phyloP scores from a whole-genome alignment of 2,888 invertebrate species.

The Hedya salicella region DNA sequence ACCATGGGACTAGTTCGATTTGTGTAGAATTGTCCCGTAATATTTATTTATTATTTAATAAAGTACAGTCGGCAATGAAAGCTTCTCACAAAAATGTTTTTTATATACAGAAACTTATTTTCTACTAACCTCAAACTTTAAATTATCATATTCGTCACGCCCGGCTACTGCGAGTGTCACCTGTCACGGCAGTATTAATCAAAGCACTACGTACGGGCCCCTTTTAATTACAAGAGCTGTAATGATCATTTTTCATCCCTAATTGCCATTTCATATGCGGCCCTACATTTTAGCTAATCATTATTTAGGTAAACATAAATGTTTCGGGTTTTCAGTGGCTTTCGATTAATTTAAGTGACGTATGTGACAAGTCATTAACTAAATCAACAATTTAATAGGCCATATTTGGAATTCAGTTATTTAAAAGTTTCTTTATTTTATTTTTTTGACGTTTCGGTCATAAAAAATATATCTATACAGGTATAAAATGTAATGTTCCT shows the following conservation, averaged over 20 bases:
- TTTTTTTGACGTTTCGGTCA: too few relatives aligned
- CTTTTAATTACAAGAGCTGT: conserved; percentile 80
- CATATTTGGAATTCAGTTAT: too few relatives aligned
- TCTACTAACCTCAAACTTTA: conserved; percentile 46
- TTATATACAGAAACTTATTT: too few relatives aligned
- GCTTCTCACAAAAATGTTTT: too few relatives aligned
- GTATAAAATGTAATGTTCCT: too few relatives aligned
- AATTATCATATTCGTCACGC: conserved; percentile 61
- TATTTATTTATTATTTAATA: too few relatives aligned
- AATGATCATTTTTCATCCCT: conserved; percentile 83
- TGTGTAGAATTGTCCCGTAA: too few relatives aligned
- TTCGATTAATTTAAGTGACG: conserved; percentile 52
- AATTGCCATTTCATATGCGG: conserved; percentile 74
- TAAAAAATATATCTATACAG: too few relatives aligned
- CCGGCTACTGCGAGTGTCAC: conserved; percentile 53
- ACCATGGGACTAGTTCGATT: too few relatives aligned
- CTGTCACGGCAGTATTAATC: conserved; percentile 81
- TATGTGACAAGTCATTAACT: conserved; percentile 26
- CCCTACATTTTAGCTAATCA: conserved; percentile 75
- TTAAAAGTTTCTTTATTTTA: too few relatives aligned
- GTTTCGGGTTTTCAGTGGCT: conserved; percentile 53
- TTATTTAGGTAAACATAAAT: conserved; percentile 66
- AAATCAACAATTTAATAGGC: background rate
- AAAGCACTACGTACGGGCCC: conserved; percentile 71
- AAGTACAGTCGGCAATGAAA: too few relatives aligned